Evolutionary conservation across 2,888 invertebrate genomes (phyloP), one percentile per base, ranked within the genome.

Genomic region (Synergus japonicus): DNA sequence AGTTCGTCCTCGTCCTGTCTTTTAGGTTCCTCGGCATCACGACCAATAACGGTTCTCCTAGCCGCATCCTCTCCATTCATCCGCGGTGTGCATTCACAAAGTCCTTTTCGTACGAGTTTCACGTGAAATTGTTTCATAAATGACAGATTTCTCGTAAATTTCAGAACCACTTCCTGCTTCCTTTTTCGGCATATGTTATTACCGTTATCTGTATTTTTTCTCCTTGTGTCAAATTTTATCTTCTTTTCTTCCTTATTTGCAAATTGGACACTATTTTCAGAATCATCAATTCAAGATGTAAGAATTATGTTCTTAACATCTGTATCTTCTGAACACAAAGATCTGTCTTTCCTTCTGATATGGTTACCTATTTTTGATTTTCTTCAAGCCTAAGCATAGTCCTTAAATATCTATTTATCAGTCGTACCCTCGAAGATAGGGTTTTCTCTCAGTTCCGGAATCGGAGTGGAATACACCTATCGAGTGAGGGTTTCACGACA

Each of bases 1-100:
- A 12, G 44, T 69, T 49, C 49, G 69, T 73, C 60, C 76, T 76
- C 63, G 77, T 65, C 64, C 78, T 77, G 80, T 78, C 81, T 81
- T 81, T 83, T 78, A 76, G 77, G 77, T 58, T 83, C 83, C 76
- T 79, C 77, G 41, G 80, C 77, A 80, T 80, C 80, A 78, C 80
- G 76, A 69, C 69, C 69, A 69, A 54, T 73, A 73, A 73, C 73
- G 73, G 73, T 73, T 73, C n/a, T 73, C 37, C n/a, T n/a, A n/a
- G 73, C 73, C 73, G 73, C 73, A 73, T 73, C 73, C 73, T 73
- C 10, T 73, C 29, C 54, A 73, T 73, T 73, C 73, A 73, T 73
- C 22, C 69, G 29, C 49, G 69, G 15, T 49, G 15, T 49, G 69
- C 49, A 69, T 69, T 69, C 49, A 66, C 18, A n/a, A 4, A 46